Evolutionary conservation across 2,888 invertebrate species (phyloP), one percentile per base, ranked within the genome.

Genomic region (Yponomeuta evonymella): DNA sequence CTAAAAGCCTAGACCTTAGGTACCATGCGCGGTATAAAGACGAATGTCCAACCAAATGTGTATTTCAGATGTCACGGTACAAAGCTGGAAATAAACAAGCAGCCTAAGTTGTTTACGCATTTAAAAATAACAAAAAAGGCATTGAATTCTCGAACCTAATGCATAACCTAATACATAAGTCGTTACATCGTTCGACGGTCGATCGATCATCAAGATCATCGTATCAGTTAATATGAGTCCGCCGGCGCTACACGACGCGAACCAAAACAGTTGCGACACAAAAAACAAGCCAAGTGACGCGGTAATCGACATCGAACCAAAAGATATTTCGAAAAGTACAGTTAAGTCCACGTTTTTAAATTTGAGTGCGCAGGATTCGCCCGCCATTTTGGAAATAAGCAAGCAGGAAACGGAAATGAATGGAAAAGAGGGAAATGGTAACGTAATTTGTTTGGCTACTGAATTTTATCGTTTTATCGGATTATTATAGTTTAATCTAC

Each of bases 151-250:
- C 51, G 15, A 58, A 58, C 51, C 51, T 58, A 58, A 58, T 58
- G 51, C 51, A 58, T 58, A 58, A 58, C 51, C 15, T 12, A 15
- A 15, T 10, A 51, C 15, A 58, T 58, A 58, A 58, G 3, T 58
- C 15, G 51, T 58, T 58, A 58, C 51, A 58, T 58, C 51, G 51
- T 12, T 15, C 15, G 51, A 58, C 51, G 51, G 15, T 58, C 51
- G 51, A 58, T 58, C 51, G 51, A 30, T 11, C 65, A 29, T 65
- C 65, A 65, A 69, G 65, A 71, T 71, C 58, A 71, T 43, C 71
- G 48, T 30, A 66, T 23, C 70, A 74, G 73, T 74, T 69, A 64
- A 69, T 29, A 74, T 74, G 74, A 73, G 73, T 63, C 71, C 72
- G 48, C 72, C 72, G 72, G 72, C 72, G 23, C 68, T 36, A 30